phyloP scores from a whole-genome alignment of 2,888 invertebrate genomes.

The Pseudanteris insignis region DNA sequence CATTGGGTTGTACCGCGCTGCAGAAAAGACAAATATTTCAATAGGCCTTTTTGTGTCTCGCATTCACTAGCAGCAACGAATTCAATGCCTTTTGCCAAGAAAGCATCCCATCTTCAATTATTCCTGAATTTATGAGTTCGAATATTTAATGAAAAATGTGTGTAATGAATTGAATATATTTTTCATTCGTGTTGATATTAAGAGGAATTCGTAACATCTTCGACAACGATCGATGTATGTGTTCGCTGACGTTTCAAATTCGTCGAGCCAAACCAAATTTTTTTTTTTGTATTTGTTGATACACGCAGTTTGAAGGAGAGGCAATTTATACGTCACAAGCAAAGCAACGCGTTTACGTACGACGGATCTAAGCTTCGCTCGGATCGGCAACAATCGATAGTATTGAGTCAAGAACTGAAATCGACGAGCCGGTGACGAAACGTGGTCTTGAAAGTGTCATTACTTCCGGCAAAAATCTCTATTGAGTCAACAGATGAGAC shows the following conservation, averaged over 20 bases:
- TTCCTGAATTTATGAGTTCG: slow-evolving; percentile 35
- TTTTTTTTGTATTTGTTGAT: too few species aligned
- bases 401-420: too few species aligned
- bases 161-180: slow-evolving; percentile 27
- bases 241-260: too few species aligned
- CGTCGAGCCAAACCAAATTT: too few species aligned
- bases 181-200: slow-evolving; percentile 35
- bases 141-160: slow-evolving; percentile 29
- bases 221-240: too few species aligned
- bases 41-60: slow-evolving; percentile 37
- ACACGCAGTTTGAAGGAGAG: too few species aligned
- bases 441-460: slow-evolving; percentile 5
- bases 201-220: slow-evolving; percentile 8
- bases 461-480: slow-evolving; percentile 22
- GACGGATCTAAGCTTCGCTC: too few species aligned
- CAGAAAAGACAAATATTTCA: slow-evolving; percentile 45
- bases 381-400: too few species aligned
- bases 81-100: too few species aligned
- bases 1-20: slow-evolving; percentile 28
- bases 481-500: slow-evolving; percentile 21
- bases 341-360: too few species aligned
- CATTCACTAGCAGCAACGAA: slow-evolving; percentile 20
- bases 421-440: not conserved
- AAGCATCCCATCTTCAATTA: too few species aligned
- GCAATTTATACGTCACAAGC: too few species aligned